These are phyloP conservation scores for Opisthocomus hoazin DNA, from an alignment of 2,113 vertebrate species.

Conservation along the genomic window DNA sequence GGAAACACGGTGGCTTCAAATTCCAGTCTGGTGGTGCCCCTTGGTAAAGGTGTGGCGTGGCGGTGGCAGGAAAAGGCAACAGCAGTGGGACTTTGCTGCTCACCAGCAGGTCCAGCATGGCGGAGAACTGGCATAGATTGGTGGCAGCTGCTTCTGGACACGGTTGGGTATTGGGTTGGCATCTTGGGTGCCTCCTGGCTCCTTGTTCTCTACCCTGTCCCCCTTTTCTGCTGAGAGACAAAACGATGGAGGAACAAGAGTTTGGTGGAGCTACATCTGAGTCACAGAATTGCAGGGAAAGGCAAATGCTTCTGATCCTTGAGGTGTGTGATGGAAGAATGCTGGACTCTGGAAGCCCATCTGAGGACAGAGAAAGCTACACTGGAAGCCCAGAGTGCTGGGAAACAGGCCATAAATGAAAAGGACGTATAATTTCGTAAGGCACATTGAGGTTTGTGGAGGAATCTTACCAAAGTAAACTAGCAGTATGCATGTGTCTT, in stretches of 20 bases:
- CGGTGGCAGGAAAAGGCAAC: neutral
- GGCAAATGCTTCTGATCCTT: neutral
- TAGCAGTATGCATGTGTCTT: neutral
- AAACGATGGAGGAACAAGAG: neutral
- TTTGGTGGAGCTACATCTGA: neutral
- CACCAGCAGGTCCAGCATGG: neutral
- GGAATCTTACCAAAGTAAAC: neutral
- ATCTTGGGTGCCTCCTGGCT: neutral
- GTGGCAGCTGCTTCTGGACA: neutral
- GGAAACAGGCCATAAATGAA: neutral
- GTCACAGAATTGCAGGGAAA: neutral
- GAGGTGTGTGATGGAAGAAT: accelerated
- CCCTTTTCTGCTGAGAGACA: neutral
- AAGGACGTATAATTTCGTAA: neutral
- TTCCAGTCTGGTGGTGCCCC: neutral
- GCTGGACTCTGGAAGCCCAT: neutral
- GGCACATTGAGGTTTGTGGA: neutral
- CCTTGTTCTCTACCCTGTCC: neutral
- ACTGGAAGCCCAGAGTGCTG: neutral
- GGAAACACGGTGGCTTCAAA: neutral
- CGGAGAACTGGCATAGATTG: neutral
- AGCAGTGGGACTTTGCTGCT: neutral
- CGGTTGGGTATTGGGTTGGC: neutral
- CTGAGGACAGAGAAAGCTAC: neutral
- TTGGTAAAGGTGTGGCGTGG: neutral